phyloP scores from a whole-genome alignment of 2,888 invertebrate genomes.

The Pecten maximus region DNA sequence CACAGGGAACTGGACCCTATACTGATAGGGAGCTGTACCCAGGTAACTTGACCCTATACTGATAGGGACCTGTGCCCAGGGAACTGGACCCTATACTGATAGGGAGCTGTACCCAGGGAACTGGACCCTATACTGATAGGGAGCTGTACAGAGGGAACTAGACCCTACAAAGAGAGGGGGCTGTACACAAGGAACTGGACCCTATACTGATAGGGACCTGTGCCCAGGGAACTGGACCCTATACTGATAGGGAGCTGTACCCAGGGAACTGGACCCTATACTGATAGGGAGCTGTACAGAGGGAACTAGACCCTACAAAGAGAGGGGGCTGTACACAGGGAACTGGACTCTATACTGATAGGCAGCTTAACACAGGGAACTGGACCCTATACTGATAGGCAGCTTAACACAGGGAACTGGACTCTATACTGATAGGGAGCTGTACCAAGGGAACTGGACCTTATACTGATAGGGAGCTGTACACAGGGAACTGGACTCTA shows the following conservation, averaged over 20 bases:
- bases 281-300: neutral
- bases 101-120: neutral
- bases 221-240: neutral
- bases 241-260: neutral
- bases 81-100: neutral
- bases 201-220: neutral
- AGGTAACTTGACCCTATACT: neutral
- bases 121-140: neutral
- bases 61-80: neutral
- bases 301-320: too few species aligned
- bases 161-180: too few species aligned
- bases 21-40: neutral
- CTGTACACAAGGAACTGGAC: neutral
- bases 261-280: neutral
- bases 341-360: neutral
- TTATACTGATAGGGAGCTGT: too few species aligned
- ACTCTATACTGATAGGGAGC: neutral
- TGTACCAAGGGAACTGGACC: too few species aligned
- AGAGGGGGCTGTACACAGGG: too few species aligned
- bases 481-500: too few species aligned
- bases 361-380: too few species aligned
- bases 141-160: neutral
- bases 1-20: neutral
- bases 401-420: neutral
- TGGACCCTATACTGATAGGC: too few species aligned